phyloP scores from a whole-genome alignment of 1,140 invertebrate species.

The Sarcophaga peregrina region DNA sequence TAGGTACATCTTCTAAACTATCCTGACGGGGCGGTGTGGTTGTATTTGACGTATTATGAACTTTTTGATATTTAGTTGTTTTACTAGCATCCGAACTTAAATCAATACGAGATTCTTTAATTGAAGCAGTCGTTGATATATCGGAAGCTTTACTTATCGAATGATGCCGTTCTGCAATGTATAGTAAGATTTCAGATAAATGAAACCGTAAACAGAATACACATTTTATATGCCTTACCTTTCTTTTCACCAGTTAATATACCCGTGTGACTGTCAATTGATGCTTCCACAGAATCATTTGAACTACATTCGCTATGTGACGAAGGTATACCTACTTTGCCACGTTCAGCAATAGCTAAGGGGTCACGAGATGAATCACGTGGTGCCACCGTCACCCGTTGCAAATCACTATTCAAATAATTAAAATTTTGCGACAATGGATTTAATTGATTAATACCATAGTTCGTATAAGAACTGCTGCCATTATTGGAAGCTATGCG shows the following conservation, averaged over 20 bases:
- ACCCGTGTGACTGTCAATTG: constrained; percentile 63
- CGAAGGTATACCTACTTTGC: constrained; percentile 65
- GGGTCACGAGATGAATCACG: constrained; percentile 56
- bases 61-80: constrained; percentile 45
- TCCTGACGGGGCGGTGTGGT: constrained; percentile 45
- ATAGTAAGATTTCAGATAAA: neutral
- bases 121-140: constrained; percentile 33
- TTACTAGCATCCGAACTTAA: constrained; percentile 43
- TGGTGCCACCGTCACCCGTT: constrained; percentile 58
- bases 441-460: constrained; percentile 59
- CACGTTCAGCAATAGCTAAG: constrained; percentile 62
- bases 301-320: constrained; percentile 66
- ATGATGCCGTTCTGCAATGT: constrained; percentile 23
- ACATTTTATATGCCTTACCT: constrained; percentile 50
- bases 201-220: constrained; percentile 28
- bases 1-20: constrained; percentile 55
- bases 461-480: constrained; percentile 54
- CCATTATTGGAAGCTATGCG: constrained; percentile 51
- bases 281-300: constrained; percentile 64
- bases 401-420: constrained; percentile 59
- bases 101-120: constrained; percentile 53
- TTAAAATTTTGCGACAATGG: constrained; percentile 57
- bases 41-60: constrained; percentile 23
- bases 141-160: constrained; percentile 33
- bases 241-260: constrained; percentile 64